Evolutionary conservation across 2,797 vertebrate genomes (phyloP).

Genomic region (Cuculus canorus): DNA sequence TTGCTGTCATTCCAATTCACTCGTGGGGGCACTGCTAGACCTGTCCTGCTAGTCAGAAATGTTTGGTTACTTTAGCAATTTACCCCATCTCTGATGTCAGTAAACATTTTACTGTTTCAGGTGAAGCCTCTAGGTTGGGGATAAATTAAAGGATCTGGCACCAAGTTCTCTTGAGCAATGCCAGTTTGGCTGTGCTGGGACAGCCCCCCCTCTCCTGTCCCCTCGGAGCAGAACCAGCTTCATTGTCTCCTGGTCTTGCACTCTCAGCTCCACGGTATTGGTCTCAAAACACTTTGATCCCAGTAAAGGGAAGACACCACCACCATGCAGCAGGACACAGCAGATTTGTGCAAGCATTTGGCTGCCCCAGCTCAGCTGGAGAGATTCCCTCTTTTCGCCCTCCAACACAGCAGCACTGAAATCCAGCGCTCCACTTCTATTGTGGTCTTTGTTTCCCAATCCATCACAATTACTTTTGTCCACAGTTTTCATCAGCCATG

Average conservation of each 20-base stretch:
- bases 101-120: background rate
- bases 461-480: background rate
- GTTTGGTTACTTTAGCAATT: background rate
- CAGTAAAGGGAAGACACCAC: fast-evolving
- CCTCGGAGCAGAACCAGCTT: background rate
- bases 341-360: fast-evolving
- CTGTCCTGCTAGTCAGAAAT: background rate
- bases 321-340: background rate
- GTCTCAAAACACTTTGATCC: fast-evolving
- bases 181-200: background rate
- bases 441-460: background rate
- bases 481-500: background rate
- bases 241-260: background rate
- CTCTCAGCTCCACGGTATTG: background rate
- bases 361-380: fast-evolving
- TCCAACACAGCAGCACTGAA: background rate
- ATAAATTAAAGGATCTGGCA: background rate
- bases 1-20: background rate
- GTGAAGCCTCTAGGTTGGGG: background rate
- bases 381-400: background rate
- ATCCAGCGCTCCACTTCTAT: background rate
- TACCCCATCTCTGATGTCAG: background rate
- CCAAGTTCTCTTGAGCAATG: fast-evolving
- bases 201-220: too few species aligned
- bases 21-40: background rate